phyloP scores from a whole-genome alignment of 2,797 vertebrate genomes.

The Carcharodon carcharias region DNA sequence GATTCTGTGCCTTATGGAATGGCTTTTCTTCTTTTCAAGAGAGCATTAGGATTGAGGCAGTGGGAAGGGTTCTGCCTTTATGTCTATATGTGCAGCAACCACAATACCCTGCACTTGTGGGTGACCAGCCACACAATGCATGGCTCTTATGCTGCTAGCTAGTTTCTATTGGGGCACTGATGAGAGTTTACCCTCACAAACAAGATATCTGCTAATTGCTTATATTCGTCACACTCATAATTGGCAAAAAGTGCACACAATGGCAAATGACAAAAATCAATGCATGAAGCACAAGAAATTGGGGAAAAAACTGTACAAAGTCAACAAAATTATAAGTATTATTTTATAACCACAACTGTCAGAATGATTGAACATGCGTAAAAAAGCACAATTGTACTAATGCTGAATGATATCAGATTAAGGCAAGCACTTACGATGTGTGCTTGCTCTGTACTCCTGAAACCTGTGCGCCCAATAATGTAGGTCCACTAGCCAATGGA shows the following conservation, averaged over 20 bases:
- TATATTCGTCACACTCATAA: no score
- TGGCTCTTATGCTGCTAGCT: background rate
- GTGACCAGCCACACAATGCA: background rate
- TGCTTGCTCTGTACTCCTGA: background rate
- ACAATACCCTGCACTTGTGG: background rate
- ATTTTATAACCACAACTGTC: background rate
- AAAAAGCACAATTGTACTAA: background rate
- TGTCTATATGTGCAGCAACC: background rate
- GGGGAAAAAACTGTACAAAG: background rate
- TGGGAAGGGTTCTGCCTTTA: background rate
- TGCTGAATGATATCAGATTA: no score
- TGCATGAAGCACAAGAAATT: background rate
- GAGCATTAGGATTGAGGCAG: background rate
- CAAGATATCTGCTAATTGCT: background rate
- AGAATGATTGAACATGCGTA: background rate
- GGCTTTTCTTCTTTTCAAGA: background rate
- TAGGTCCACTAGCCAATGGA: background rate
- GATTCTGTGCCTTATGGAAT: background rate
- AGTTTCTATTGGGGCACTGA: background rate
- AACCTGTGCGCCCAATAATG: background rate
- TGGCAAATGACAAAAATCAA: background rate
- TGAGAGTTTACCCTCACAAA: background rate
- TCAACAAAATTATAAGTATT: background rate
- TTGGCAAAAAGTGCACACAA: background rate
- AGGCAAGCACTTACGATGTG: background rate